These are phyloP conservation scores for Falcunculus frontatus DNA, from an alignment of 2,113 vertebrate species.

Conservation along the genomic window DNA sequence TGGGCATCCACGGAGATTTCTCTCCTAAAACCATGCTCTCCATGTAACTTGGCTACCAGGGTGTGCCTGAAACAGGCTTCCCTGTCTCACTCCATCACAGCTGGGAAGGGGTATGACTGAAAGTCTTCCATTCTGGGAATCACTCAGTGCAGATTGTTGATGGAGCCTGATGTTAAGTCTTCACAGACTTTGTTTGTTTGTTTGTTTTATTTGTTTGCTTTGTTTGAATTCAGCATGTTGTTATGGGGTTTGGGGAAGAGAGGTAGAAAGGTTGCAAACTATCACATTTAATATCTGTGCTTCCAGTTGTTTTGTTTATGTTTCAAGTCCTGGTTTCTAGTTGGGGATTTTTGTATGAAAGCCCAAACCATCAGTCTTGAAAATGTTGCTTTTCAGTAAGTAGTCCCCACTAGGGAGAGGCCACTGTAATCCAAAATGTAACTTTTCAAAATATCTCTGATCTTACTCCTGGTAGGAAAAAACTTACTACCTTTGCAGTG, in stretches of 20 bases:
- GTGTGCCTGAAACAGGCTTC: not conserved
- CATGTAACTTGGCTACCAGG: not conserved
- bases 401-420: not conserved
- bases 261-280: not conserved
- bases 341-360: not conserved
- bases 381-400: slow-evolving; percentile 47
- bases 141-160: not conserved
- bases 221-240: not conserved
- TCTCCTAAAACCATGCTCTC: not conserved
- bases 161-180: not conserved
- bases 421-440: slow-evolving; percentile 20
- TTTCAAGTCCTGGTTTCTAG: slow-evolving; percentile 32
- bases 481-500: not conserved
- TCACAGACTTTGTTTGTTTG: not conserved
- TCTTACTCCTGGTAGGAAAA: slow-evolving; percentile 12
- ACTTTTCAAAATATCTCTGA: slow-evolving; percentile 28
- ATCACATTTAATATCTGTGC: not conserved
- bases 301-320: not conserved
- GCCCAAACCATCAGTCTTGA: not conserved
- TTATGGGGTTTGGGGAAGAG: not conserved
- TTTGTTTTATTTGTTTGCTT: not conserved
- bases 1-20: not conserved
- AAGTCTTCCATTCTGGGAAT: not conserved
- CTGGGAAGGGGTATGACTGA: not conserved
- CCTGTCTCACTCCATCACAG: not conserved